Evolutionary conservation across 2,113 vertebrate species (phyloP).

Genomic region (Amphiprion percula): DNA sequence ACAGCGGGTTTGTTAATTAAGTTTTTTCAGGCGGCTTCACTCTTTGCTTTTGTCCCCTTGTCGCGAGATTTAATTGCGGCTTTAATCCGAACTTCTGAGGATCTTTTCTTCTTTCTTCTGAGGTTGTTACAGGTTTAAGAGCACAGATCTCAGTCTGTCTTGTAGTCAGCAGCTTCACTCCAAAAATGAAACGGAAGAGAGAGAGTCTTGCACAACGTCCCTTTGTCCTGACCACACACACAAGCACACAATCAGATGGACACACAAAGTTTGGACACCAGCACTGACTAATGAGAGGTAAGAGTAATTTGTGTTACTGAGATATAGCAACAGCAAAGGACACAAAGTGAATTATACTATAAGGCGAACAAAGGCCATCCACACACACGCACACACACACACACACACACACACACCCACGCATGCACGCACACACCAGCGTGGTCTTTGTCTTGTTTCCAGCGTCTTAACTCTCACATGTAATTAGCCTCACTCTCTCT

Average conservation of each 20-base stretch:
- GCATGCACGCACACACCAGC: constrained; percentile 43
- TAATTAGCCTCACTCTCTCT: constrained; percentile 82
- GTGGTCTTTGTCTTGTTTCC: constrained; percentile 78
- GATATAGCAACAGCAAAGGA: constrained; percentile 56
- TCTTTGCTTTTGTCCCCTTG: not conserved
- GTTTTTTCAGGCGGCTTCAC: too few species aligned
- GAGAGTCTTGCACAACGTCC: constrained; percentile 27
- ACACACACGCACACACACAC: constrained; percentile 33
- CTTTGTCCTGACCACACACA: constrained; percentile 61
- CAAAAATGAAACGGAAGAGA: not conserved
- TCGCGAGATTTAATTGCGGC: not conserved
- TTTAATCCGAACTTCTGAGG: constrained; percentile 10
- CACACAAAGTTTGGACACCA: constrained; percentile 50
- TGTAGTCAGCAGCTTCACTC: constrained; percentile 7
- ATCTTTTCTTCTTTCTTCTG: constrained; percentile 5
- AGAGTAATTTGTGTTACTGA: constrained; percentile 62
- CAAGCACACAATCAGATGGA: constrained; percentile 24
- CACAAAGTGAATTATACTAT: constrained; percentile 62
- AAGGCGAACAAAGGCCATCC: constrained; percentile 62
- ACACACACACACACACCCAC: constrained; percentile 33
- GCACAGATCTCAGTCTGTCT: not conserved
- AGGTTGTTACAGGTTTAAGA: constrained; percentile 4
- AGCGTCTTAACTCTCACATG: constrained; percentile 80
- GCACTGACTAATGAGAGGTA: constrained; percentile 56
- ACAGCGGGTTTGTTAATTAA: too few species aligned